Percentiles rank a stretch among this genome's conserved stretches.
Conservation (phyloP, 2,113 vertebrate genomes). For the Acrocephalus kingi region DNA sequence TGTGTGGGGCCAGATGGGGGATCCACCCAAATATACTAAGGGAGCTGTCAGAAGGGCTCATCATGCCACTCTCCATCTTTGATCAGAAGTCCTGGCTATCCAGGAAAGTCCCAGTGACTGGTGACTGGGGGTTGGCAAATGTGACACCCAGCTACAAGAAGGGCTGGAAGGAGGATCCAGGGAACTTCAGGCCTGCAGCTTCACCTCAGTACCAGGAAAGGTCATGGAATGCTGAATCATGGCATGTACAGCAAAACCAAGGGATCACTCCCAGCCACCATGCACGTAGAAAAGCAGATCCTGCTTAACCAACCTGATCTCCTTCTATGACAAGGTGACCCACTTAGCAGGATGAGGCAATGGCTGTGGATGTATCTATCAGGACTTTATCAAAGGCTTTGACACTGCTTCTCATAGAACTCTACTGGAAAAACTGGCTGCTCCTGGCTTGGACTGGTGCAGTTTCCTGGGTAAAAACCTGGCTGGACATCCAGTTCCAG, state of each 20-base stretch:
- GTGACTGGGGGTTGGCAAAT: neutral
- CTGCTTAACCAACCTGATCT: neutral
- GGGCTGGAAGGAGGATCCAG: neutral
- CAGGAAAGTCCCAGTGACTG: no score
- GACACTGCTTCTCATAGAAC: neutral
- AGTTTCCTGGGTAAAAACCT: neutral
- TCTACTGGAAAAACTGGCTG: neutral
- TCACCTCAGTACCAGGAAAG: neutral
- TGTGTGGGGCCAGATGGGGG: no score
- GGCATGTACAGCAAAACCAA: accelerated
- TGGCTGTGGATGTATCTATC: neutral
- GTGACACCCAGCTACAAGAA: neutral
- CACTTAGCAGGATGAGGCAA: neutral
- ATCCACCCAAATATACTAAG: neutral
- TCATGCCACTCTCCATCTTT: neutral
- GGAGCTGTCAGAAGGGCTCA: neutral
- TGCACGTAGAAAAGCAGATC: neutral
- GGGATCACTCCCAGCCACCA: neutral
- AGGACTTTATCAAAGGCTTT: neutral
- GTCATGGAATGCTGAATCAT: neutral
- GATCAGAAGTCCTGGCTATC: neutral
- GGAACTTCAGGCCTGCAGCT: neutral
- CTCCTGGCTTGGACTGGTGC: no score
- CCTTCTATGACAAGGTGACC: neutral
- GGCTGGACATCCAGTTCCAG: neutral